Evolutionary conservation across 2,888 invertebrate species (phyloP).

Genomic region (Amaurobius ferox): DNA sequence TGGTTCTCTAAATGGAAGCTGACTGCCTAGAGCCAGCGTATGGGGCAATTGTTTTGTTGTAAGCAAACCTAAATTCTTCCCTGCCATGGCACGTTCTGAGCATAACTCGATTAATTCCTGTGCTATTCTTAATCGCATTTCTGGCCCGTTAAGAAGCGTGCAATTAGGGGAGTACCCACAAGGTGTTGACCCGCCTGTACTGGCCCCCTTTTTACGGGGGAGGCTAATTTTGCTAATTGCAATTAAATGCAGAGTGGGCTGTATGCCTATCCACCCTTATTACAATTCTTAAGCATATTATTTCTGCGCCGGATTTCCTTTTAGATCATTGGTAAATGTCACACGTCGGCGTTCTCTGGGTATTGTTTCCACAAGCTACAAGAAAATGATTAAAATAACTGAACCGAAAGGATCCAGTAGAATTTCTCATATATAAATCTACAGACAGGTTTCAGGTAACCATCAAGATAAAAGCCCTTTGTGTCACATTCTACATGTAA

Average conservation of each 20-base stretch:
- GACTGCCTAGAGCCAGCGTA: conserved; percentile 11
- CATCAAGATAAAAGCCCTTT: no score
- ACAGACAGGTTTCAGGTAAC: no score
- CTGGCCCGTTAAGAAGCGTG: conserved; percentile 50
- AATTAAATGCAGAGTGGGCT: conserved; percentile 44
- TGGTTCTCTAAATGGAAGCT: conserved; percentile 14
- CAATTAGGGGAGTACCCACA: conserved; percentile 58
- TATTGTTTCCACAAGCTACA: no score
- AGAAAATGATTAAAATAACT: no score
- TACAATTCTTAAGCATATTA: background rate
- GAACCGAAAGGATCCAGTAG: no score
- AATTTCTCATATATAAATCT: no score
- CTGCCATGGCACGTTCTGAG: conserved; percentile 29
- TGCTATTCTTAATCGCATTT: conserved; percentile 62
- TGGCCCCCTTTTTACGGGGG: conserved; percentile 35
- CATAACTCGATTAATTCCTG: conserved; percentile 67
- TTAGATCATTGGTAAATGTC: background rate
- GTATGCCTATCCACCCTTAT: conserved; percentile 23
- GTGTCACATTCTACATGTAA: no score
- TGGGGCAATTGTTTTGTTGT: conserved; percentile 43
- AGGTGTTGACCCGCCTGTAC: conserved; percentile 61
- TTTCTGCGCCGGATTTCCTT: background rate
- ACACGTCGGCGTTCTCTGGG: background rate
- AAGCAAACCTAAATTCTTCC: conserved; percentile 30
- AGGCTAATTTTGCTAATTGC: conserved; percentile 66